phyloP scores from a whole-genome alignment of 2,113 vertebrate genomes.

The Scalopus aquaticus region DNA sequence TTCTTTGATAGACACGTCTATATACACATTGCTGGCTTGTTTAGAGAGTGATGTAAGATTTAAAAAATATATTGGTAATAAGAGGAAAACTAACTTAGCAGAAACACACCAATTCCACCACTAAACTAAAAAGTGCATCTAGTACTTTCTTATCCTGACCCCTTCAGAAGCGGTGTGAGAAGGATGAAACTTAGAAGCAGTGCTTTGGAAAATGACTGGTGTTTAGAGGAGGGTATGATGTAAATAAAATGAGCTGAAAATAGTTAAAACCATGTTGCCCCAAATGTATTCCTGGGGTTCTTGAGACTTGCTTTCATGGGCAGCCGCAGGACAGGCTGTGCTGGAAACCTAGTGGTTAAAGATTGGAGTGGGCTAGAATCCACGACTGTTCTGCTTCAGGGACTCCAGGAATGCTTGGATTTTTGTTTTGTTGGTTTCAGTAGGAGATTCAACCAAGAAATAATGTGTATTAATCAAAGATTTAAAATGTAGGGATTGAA shows the following conservation, averaged over 20 bases:
- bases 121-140: background rate
- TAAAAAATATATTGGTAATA: background rate
- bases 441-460: constrained; percentile 36
- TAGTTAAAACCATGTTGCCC: background rate
- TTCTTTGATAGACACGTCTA: background rate
- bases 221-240: background rate
- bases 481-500: background rate
- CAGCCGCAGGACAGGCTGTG: background rate
- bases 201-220: background rate
- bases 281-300: background rate
- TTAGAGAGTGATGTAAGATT: background rate
- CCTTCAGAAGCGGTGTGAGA: background rate
- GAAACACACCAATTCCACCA: background rate
- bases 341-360: constrained; percentile 50
- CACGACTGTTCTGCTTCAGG: constrained; percentile 43
- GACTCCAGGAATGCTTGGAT: constrained; percentile 59
- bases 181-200: background rate
- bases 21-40: background rate
- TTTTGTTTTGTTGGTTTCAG: constrained; percentile 60
- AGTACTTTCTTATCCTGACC: background rate
- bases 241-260: background rate
- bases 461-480: constrained; percentile 53
- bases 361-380: constrained; percentile 14
- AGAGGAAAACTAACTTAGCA: background rate
- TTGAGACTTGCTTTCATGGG: background rate